These are phyloP conservation scores for Oncopeltus fasciatus DNA, from an alignment of 1,140 invertebrate genomes.

Conservation along the genomic window DNA sequence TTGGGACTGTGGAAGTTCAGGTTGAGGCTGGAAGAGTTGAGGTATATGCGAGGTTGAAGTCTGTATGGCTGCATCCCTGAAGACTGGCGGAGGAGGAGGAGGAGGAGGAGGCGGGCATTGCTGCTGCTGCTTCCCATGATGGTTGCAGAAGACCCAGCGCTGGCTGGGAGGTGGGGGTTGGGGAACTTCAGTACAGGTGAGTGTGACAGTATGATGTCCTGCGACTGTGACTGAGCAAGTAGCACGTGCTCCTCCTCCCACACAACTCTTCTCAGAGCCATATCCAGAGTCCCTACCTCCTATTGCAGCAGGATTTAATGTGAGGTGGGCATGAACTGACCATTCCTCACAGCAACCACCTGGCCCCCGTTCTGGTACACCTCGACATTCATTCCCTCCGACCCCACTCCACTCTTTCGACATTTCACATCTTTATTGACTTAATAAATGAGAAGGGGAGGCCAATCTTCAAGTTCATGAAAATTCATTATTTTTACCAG, in stretches of 20 bases:
- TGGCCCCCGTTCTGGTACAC: neutral
- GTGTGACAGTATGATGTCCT: conserved; percentile 23
- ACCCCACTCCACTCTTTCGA: conserved; percentile 2
- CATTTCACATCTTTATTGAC: conserved; percentile 7
- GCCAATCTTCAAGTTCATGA: no score
- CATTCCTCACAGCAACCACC: conserved; percentile 32
- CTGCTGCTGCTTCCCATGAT: neutral
- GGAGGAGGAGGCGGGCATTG: conserved; percentile 11
- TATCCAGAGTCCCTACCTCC: conserved; percentile 35
- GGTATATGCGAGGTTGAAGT: conserved; percentile 35
- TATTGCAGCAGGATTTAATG: conserved; percentile 28
- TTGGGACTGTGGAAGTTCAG: neutral
- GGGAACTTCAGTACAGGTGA: conserved; percentile 17
- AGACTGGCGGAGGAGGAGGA: conserved; percentile 21
- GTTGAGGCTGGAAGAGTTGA: conserved; percentile 21
- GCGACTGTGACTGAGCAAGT: conserved; percentile 26
- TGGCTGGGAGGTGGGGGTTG: neutral
- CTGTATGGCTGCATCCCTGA: conserved; percentile 37
- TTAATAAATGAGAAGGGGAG: no score
- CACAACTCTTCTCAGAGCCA: conserved; percentile 29
- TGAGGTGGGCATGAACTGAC: conserved; percentile 45
- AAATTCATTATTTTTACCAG: no score
- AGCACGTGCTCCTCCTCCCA: neutral
- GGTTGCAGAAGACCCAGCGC: neutral
- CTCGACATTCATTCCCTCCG: neutral